Conservation (phyloP, 2,113 vertebrate genomes). For the Serilophus lunatus region DNA sequence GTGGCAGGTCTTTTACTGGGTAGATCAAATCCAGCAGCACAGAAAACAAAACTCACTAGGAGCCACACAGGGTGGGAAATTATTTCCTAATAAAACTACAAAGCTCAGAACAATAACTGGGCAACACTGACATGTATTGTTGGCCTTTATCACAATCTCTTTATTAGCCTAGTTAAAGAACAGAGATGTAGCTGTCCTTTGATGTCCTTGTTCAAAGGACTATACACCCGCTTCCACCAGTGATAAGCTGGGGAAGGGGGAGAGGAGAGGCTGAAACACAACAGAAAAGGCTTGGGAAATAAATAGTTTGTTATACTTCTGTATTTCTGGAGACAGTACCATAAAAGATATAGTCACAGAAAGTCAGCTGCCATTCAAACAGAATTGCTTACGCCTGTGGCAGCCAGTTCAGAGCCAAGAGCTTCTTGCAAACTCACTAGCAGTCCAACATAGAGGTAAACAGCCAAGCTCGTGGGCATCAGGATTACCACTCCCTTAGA, state of each 20-base stretch:
- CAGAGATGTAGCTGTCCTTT: constrained; percentile 69
- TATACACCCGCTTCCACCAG: constrained; percentile 43
- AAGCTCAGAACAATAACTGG: constrained; percentile 72
- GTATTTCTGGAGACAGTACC: not conserved
- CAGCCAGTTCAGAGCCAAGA: not conserved
- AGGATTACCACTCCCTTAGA: not conserved
- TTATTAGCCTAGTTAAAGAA: constrained; percentile 77
- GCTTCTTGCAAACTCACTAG: not conserved
- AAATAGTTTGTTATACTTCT: not conserved
- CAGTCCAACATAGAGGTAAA: not conserved
- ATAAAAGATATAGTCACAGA: not conserved
- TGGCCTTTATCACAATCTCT: constrained; percentile 77
- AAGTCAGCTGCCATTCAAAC: not conserved
- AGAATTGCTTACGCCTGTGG: not conserved
- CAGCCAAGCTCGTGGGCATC: not conserved
- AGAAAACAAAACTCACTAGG: constrained; percentile 67
- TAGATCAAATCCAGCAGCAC: constrained; percentile 64
- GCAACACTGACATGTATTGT: constrained; percentile 72
- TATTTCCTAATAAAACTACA: constrained; percentile 81
- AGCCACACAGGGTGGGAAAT: constrained; percentile 65
- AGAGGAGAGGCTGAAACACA: constrained; percentile 15
- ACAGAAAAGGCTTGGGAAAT: constrained; percentile 11
- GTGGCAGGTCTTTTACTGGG: constrained; percentile 50
- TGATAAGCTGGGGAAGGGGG: constrained; percentile 16
- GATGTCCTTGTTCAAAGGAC: constrained; percentile 75